phyloP scores from a whole-genome alignment of 2,113 vertebrate genomes.

The Mionectes macconnelli region DNA sequence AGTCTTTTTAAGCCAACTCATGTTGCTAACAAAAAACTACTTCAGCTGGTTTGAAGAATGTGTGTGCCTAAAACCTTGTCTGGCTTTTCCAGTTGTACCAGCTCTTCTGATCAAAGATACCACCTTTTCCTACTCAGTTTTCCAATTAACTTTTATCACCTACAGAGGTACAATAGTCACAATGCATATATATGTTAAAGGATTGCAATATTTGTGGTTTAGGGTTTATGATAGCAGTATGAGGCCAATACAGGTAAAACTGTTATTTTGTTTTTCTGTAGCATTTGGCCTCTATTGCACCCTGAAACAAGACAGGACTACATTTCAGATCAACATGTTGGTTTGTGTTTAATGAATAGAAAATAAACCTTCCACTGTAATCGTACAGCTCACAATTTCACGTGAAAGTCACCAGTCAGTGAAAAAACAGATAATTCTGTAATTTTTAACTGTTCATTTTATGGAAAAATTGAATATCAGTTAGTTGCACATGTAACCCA shows the following conservation, averaged over 20 bases:
- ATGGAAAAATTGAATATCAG: background rate
- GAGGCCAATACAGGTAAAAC: background rate
- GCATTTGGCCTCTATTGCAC: background rate
- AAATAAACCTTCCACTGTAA: background rate
- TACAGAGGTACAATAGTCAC: background rate
- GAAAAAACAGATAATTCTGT: background rate
- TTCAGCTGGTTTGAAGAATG: background rate
- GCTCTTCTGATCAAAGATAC: slow-evolving; percentile 8
- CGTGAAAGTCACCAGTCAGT: background rate
- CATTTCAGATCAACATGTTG: background rate
- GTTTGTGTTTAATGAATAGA: background rate
- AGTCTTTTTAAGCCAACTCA: background rate
- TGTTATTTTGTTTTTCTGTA: background rate
- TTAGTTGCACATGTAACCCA: background rate
- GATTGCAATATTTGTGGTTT: background rate
- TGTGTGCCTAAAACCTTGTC: background rate
- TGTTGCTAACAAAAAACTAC: background rate
- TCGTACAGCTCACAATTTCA: background rate
- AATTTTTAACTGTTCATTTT: background rate
- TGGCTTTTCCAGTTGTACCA: slow-evolving; percentile 34
- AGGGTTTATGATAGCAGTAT: background rate
- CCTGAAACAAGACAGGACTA: background rate
- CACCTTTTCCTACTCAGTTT: background rate
- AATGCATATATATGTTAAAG: background rate
- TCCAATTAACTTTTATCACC: slow-evolving; percentile 26